These are phyloP conservation scores for Eumerus sabulonum DNA, from an alignment of 2,888 invertebrate genomes.

Conservation along the genomic window DNA sequence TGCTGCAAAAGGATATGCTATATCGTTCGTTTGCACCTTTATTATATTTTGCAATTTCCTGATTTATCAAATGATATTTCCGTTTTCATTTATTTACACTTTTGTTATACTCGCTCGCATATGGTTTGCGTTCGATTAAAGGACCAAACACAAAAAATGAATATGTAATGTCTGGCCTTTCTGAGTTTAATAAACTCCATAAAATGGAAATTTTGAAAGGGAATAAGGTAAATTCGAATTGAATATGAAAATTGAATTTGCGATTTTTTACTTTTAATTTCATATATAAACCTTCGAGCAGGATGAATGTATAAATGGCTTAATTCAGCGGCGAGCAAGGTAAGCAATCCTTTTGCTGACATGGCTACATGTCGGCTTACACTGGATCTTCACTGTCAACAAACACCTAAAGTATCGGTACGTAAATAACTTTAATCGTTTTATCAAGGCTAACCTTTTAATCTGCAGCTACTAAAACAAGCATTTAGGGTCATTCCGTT, in stretches of 20 bases:
- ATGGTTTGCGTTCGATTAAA: neutral
- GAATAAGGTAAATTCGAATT: conserved; percentile 24
- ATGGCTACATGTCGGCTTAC: no score
- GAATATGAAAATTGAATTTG: conserved; percentile 10
- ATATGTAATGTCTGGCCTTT: conserved; percentile 21
- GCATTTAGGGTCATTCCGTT: conserved; percentile 4
- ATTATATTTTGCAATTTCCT: conserved; percentile 76
- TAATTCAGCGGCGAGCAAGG: no score
- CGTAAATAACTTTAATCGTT: neutral
- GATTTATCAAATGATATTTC: conserved; percentile 76
- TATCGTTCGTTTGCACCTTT: conserved; percentile 68
- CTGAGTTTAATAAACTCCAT: conserved; percentile 38
- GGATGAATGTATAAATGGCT: no score
- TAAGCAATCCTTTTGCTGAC: no score
- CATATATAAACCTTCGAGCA: no score
- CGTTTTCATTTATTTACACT: conserved; percentile 72
- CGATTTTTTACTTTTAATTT: no score
- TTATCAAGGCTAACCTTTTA: no score
- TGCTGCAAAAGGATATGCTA: conserved; percentile 16
- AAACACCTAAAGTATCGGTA: no score
- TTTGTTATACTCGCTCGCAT: neutral
- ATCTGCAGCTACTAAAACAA: no score
- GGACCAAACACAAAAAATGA: neutral
- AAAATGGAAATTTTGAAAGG: conserved; percentile 2
- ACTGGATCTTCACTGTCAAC: no score